These are phyloP conservation scores for Drosophila erecta DNA, from an alignment of 1,140 invertebrate species.

Conservation along the genomic window DNA sequence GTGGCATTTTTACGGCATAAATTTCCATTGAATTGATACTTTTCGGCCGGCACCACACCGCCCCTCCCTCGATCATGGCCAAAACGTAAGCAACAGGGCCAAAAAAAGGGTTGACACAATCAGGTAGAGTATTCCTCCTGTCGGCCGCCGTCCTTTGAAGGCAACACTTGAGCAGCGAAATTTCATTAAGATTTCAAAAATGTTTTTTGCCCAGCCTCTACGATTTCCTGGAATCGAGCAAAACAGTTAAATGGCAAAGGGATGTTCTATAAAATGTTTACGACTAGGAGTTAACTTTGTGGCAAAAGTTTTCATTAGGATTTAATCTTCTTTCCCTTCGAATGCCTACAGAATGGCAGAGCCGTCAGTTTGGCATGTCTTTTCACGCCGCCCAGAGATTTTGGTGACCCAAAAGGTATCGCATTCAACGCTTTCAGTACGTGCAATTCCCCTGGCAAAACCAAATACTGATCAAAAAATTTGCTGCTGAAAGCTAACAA, in stretches of 20 bases:
- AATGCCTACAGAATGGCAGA: constrained; percentile 7
- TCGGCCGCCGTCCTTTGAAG: constrained; percentile 76
- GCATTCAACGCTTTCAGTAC: constrained; percentile 77
- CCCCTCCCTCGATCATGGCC: constrained; percentile 1
- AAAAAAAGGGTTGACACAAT: constrained; percentile 75
- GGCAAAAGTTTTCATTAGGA: constrained; percentile 8
- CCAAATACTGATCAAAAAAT: constrained; percentile 72
- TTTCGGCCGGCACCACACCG: constrained; percentile 34
- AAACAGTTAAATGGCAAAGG: constrained; percentile 25
- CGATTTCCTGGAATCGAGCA: constrained; percentile 36
- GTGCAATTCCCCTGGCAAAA: constrained; percentile 61
- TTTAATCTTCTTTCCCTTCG: neutral
- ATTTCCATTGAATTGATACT: constrained; percentile 83
- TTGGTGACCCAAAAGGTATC: constrained; percentile 67
- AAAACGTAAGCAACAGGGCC: neutral
- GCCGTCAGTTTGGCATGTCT: constrained; percentile 69
- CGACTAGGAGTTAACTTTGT: constrained; percentile 29
- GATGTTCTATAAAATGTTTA: constrained; percentile 30
- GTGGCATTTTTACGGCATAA: constrained; percentile 77
- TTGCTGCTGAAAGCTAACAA: constrained; percentile 46
- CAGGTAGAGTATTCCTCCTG: constrained; percentile 69
- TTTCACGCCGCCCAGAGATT: constrained; percentile 51
- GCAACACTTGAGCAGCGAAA: constrained; percentile 64
- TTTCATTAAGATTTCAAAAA: constrained; percentile 69
- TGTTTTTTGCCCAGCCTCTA: constrained; percentile 33